Evolutionary conservation across 2,888 invertebrate genomes (phyloP).

Genomic region (Cosmia pyralina): DNA sequence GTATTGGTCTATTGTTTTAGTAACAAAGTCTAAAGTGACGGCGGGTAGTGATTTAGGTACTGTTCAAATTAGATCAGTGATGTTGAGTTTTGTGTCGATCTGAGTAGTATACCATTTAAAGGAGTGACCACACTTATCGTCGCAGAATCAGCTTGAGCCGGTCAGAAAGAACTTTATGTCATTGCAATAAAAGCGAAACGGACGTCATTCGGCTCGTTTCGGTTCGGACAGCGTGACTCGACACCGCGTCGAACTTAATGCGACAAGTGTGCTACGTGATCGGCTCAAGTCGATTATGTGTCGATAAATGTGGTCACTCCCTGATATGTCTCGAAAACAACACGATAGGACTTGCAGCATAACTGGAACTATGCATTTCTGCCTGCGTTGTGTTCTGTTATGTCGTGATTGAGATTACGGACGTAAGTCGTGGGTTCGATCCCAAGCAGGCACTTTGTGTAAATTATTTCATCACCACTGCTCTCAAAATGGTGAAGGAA

Average conservation of each 20-base stretch:
- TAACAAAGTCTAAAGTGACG: constrained; percentile 8
- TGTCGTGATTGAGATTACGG: not conserved
- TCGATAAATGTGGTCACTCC: not conserved
- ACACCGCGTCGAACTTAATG: not conserved
- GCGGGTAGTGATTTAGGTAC: constrained; percentile 28
- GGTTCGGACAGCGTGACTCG: not conserved
- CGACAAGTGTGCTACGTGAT: not conserved
- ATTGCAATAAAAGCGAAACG: not conserved
- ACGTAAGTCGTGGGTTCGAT: not conserved
- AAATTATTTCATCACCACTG: too few species aligned
- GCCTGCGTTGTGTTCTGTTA: not conserved
- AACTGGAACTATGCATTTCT: not conserved
- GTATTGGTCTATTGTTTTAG: constrained; percentile 18
- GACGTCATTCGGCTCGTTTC: not conserved
- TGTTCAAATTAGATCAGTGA: not conserved
- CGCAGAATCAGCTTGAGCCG: not conserved
- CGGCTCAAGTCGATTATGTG: not conserved
- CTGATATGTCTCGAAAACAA: not conserved
- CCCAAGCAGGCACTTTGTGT: too few species aligned
- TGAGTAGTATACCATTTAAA: not conserved
- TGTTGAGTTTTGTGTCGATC: not conserved
- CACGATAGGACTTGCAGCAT: not conserved
- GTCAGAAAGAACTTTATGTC: not conserved
- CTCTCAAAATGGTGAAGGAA: too few species aligned
- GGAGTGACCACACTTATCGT: not conserved